Base-by-base conservation (phyloP, 1,140 invertebrate species). In the Bombus difficillimus region DNA sequence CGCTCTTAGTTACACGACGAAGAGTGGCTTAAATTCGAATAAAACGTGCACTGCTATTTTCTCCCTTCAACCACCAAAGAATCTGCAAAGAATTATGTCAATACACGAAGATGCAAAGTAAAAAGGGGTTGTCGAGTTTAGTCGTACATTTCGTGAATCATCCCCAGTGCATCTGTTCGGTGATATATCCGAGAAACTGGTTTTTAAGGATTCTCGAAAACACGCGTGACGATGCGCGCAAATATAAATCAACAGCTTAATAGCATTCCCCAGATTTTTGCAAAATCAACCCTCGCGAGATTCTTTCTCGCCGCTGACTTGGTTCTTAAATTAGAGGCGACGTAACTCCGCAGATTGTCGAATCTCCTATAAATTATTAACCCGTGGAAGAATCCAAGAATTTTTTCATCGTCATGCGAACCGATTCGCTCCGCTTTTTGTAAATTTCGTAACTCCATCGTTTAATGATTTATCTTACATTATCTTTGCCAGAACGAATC, bases 201-300 rank as follows among this genome's bases (percentile, higher is more conserved):
- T 59, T 80, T 53, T 80, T 28, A 3, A 80, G 13, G 1, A 53
- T 69, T 39, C 34, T 43, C 15, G 41, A 47, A 41, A 79, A 79
- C 64, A 34, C 32, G 64, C 6, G 64, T 64, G 79, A 73, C 59
- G 25, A 68, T 10, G 69, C n/a, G 64, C 73, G 39, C 78, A 88
- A 88, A 88, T 88, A 88, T 88, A 88, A 87, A 59, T 34, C 53
- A 57, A 37, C 57, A 62, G 47, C 22, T 41, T 41, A 22, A 85
- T 71, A 25, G 41, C 28, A 15, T 53, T 32, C 5, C 47, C 5
- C 22, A 57, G 76, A 81, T 81, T 85, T 87, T 86, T 87, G 57
- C 10, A 34, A 86, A 78, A 41, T 62, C 39, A 12, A 64, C 41
- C n/a, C 25, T 9, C 13, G 22, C 41, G 25, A 69, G 53, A 68